Base-by-base conservation (phyloP, 2,888 invertebrate genomes). In the Liopterus haemorrhoidalis region DNA sequence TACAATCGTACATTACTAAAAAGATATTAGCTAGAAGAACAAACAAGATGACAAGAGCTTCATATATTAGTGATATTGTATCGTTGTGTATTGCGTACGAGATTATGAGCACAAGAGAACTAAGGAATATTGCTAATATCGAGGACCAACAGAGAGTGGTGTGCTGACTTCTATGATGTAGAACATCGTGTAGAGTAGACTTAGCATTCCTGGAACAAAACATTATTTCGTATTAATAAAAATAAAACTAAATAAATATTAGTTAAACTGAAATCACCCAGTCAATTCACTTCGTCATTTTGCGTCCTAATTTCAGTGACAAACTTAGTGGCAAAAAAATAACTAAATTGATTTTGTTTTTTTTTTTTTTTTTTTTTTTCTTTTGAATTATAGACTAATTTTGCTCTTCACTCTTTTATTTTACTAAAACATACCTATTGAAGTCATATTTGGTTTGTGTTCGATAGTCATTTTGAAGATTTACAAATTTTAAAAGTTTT, bases 131-230 rank as follows among this genome's bases (percentile, higher is more conserved):
- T 8, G 77, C 72, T 5, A 72, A 57, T 40, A 76, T 71, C 20
- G 82, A 79, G 32, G 80, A 73, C 79, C 81, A 82, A 49, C 79
- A 79, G 45, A 84, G 68, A 5, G 79, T 78, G 31, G 82, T 80
- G 54, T 79, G 74, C 56, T 70, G 71, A 59, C 77, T 79, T 42
- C 63, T 65, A 52, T 72, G 72, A 56, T 74, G 70, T 36, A 78
- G 60, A 20, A 75, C 66, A 57, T 76, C 74, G 54, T 65, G 69
- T 24, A 76, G 52, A 71, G 73, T 73, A 38, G 66, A 65, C 59
- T 61, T 70, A 30, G 65, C 64, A 56, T 65, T 70, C 54, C 75
- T 75, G 45, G 20, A 63, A 61, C 33, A 31, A 54, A 38, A 54
- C 64, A 65, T 18, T 62, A 60, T 45, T 65, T 12, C 12, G 25